A percentile compares a stretch with the other conserved stretches of the same genome.
phyloP scores from a whole-genome alignment of 1,140 invertebrate genomes.

The Apis florea region DNA sequence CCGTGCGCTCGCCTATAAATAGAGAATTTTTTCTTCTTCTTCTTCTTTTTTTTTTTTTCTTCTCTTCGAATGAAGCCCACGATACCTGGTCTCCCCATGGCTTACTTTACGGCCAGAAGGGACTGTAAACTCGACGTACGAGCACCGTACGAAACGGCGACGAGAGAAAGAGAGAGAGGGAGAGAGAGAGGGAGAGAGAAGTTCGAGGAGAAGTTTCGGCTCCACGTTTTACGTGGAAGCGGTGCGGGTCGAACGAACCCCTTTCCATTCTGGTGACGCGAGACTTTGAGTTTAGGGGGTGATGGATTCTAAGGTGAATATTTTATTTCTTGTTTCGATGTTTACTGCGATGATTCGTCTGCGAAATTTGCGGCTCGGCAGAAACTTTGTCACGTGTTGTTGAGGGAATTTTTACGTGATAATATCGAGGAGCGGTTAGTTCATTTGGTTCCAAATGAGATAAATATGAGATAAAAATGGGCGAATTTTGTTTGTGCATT shows the following conservation, averaged over 20 bases:
- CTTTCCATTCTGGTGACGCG: background rate
- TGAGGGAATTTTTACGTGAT: too few relatives aligned
- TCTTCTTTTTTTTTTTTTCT: background rate
- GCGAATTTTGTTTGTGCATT: too few relatives aligned
- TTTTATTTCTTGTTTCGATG: background rate
- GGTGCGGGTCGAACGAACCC: background rate
- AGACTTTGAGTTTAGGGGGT: background rate
- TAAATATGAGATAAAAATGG: too few relatives aligned
- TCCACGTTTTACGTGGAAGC: conserved; percentile 18
- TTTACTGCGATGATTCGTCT: background rate
- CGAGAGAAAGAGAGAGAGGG: background rate
- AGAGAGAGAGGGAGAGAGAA: too few relatives aligned
- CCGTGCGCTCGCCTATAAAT: conserved; percentile 65
- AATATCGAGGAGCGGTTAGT: too few relatives aligned
- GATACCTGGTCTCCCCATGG: conserved; percentile 13
- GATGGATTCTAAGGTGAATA: background rate
- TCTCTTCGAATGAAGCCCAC: conserved; percentile 9
- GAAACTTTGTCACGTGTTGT: too few relatives aligned
- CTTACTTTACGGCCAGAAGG: conserved; percentile 27
- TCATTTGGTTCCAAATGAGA: too few relatives aligned
- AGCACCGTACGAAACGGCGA: background rate
- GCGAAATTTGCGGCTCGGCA: background rate
- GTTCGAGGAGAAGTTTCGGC: background rate
- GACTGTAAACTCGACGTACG: conserved; percentile 24
- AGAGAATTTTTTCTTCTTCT: conserved; percentile 58